Conservation (phyloP, 1,140 invertebrate species). For the Arion vulgaris region DNA sequence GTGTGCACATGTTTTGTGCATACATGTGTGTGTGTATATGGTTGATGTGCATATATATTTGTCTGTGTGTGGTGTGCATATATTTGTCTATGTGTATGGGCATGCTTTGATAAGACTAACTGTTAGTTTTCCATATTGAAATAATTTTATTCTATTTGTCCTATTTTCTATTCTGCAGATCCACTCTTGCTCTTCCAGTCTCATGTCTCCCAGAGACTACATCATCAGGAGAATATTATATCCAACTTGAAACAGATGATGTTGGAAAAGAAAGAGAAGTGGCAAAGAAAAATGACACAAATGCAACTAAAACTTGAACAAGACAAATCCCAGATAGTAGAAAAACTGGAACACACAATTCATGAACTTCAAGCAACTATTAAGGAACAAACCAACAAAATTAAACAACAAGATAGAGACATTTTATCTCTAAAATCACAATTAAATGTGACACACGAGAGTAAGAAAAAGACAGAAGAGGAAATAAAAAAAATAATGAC, state of each 20-base stretch:
- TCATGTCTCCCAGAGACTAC: background rate
- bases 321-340: conserved; percentile 3
- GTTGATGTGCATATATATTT: no score
- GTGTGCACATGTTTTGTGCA: no score
- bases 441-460: background rate
- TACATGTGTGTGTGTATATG: no score
- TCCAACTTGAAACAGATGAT: conserved; percentile 3
- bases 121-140: no score
- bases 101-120: no score
- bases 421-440: background rate
- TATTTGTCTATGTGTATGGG: no score
- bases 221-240: conserved; percentile 18
- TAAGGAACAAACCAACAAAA: background rate
- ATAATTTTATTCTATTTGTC: background rate
- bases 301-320: conserved; percentile 8
- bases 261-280: conserved; percentile 4
- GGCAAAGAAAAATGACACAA: conserved; percentile 7
- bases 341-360: conserved; percentile 15
- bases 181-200: conserved; percentile 32
- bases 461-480: conserved; percentile 26
- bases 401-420: background rate
- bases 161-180: conserved; percentile 4
- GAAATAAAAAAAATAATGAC: background rate
- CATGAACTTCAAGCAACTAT: conserved; percentile 6
- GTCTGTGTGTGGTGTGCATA: no score